Evolutionary conservation across 2,113 vertebrate genomes (phyloP), one percentile per base, ranked within the genome.

Genomic region (Centropus bengalensis): DNA sequence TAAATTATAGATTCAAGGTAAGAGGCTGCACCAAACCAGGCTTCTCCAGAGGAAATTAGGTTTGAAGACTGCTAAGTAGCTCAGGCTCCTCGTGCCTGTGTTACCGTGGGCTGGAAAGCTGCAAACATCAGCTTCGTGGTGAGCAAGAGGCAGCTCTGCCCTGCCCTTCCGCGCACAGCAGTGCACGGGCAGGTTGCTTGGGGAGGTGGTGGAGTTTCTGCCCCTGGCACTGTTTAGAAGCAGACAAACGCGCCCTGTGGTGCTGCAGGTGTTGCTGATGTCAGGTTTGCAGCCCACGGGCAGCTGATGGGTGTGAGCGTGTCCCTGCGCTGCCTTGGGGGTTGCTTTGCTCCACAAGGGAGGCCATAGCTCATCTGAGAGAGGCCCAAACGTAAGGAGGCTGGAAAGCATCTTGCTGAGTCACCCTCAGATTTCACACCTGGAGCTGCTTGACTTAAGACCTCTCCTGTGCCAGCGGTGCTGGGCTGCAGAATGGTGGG

Each of bases 251-350:
- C 17, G 16, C 18, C 49, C 51, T 0, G 1, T 27, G 70, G 52
- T 1, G 1, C 21, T 85, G 62, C 62, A 36, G 60, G 30, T 26
- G 0, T 16, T 36, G 88, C 82, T 78, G 78, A 5, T 1, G 8
- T 0, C 2, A 49, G 66, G 8, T 59, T 42, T 32, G 52, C 44
- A 55, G 80, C 73, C 51, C 2, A 1, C 32, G 64, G 42, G 45
- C 84, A 19, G 45, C 11, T 1, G 2, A 7, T 0, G 3, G 40
- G 44, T 23, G 68, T 0, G 3, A 49, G 42, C 20, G 71, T 1
- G 0, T 11, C 4, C 1, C 40, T 17, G 19, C 27, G 6, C 56
- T 84, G 85, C 62, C 73, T 12, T 3, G 33, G 17, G 74, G 62
- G 44, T 71, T 27, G 1, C 9, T 71, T 85, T 79, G 52, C 62